Base-by-base conservation (phyloP, 2,113 vertebrate genomes). In the Hiodon alosoides region DNA sequence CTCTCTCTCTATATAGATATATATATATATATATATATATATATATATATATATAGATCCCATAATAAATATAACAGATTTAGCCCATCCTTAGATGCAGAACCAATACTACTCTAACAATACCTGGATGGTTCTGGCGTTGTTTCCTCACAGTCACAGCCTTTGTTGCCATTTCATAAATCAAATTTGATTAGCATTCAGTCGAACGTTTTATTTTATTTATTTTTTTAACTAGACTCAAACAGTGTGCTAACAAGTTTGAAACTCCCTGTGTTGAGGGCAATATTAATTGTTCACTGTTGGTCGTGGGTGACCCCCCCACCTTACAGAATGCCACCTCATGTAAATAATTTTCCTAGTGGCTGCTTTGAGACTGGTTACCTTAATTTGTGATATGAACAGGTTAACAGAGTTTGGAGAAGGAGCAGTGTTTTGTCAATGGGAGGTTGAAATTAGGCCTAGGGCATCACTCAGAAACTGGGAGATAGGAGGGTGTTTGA, bases 241-340 rank as follows among this genome's bases (percentile, higher is more conserved):
- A 11, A 13, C 60, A 57, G 17, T 66, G 46, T 16, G 51, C 68
- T 64, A 64, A 65, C 59, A 71, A 62, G 58, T 57, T 16, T 71
- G 75, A 64, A 59, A 5, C 67, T 11, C 68, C 51, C 46, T 6
- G 68, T 13, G 52, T 16, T 57, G 68, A 65, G 75, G 65, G 17
- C 4, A 62, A 11, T 11, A 46, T 16, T 70, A 76, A 71, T 65
- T 64, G 68, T 76, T 64, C n/a, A 14, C 48, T 50, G 65, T 60
- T 59, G 17, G 14, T n/a, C 9, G 14, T 5, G 54, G 14, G 8
- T 4, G 6, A 6, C 4, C 6, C 31, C 16, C 50, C 7, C 16
- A 47, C 66, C 57, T 58, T 14, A 6, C 50, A 71, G 52, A 76
- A 76, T 76, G 75, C 71, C 75, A 76, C 75, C 60, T 64, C 67